Base-by-base conservation (phyloP, 2,113 vertebrate genomes). In the Trematomus loennbergii region DNA sequence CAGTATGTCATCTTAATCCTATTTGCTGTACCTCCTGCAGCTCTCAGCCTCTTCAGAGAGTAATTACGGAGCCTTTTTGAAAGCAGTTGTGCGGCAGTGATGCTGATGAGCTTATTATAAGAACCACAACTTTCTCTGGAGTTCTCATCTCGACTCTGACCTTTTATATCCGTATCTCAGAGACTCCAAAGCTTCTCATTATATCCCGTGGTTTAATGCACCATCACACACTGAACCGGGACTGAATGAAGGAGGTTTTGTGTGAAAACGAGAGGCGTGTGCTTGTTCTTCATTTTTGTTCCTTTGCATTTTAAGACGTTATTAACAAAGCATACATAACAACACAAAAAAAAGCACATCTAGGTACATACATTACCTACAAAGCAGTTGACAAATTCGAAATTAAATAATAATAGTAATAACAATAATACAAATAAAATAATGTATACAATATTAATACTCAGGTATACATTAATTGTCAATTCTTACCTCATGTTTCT, bases 31-130 rank as follows among this genome's bases (percentile, higher is more conserved):
- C 53, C 17, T 18, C 40, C 40, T 22, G 57, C 4, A 18, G 63
- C 68, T 40, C 53, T 33, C 16, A 50, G 46, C 72, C 9, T 66
- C 57, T 45, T 58, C 22, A 50, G 29, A 49, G 36, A 66, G 18
- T 48, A 52, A 43, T 9, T 64, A 29, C 0, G 1, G 10, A 16
- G 46, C 15, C n/a, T 67, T 48, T 9, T 48, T 9, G 3, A n/a
- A 25, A 57, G 50, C 58, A 50, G 12, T 13, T 55, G 11, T 17
- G 12, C 33, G 1, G 18, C 17, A 52, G 8, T 25, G 20, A 29
- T 58, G 59, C 69, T 81, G 69, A 81, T 40, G 61, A 68, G 62
- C 59, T 79, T 22, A 48, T 65, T 76, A 46, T 33, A n/a, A 77
- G 33, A 79, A 58, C 7, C 20, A 3, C 3, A 72, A 72, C 71